Evolutionary conservation across 1,140 invertebrate genomes (phyloP).

Genomic region (Araneus ventricosus): DNA sequence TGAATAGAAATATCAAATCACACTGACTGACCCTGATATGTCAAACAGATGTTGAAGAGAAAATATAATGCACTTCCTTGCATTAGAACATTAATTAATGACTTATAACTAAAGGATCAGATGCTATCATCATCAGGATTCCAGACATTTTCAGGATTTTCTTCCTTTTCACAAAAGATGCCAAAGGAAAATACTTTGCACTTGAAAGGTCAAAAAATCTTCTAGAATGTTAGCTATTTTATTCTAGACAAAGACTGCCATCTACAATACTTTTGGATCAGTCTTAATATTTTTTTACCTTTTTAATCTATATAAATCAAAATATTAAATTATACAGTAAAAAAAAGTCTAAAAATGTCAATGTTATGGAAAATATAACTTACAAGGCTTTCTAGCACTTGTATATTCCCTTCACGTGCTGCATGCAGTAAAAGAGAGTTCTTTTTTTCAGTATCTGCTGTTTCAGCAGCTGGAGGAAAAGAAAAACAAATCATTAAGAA

Average conservation of each 20-base stretch:
- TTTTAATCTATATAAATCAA: background rate
- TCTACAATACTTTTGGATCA: no score
- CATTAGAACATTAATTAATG: no score
- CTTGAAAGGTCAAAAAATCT: background rate
- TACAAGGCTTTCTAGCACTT: conserved; percentile 83
- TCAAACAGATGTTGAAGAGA: no score
- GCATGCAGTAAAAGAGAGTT: conserved; percentile 83
- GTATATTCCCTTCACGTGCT: conserved; percentile 83
- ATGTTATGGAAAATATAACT: conserved; percentile 18
- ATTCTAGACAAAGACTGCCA: no score
- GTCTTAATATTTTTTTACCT: no score
- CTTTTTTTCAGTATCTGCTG: conserved; percentile 81
- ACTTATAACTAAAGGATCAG: no score
- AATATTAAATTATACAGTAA: background rate
- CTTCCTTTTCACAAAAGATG: no score
- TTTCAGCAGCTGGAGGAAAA: conserved; percentile 82
- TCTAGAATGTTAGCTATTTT: background rate
- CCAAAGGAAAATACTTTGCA: background rate
- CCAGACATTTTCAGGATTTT: no score
- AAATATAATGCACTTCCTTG: no score
- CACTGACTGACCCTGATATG: no score
- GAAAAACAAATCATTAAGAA: background rate
- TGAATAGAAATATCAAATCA: no score
- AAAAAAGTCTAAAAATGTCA: background rate
- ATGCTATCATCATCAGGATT: no score